Base-by-base conservation (phyloP, 2,888 invertebrate genomes). In the Noctuana brunneofusca region DNA sequence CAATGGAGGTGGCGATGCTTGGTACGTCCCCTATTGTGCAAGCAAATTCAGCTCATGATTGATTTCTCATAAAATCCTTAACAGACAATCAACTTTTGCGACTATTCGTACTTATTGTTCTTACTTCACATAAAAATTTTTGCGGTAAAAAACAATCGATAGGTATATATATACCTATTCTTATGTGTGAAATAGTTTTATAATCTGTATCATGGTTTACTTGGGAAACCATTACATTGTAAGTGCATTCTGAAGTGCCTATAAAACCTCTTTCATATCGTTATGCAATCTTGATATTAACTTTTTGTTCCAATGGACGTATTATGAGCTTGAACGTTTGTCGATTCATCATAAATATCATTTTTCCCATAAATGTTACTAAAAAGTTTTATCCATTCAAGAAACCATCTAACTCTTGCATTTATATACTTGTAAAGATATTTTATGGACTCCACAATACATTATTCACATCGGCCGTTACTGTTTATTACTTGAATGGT, bases 391-490 rank as follows among this genome's bases (percentile, higher is more conserved):
- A 24, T 18, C 18, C 38, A 62, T 62, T 62, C 55, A 62, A 62
- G 27, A 56, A 56, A 56, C 55, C 22, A 56, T 62, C 62, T 62
- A 50, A 62, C 56, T 50, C 49, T 54, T 49, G 20, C 55, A 49
- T 62, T 62, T 62, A 56, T 62, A 56, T 41, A 41, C 55, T 38
- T 41, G 62, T 62, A 56, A 16, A 32, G 55, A 41, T 62, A 62
- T 50, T 62, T 62, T 56, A 62, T 62, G 50, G 62, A 55, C 30
- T 41, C 62, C 48, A 18, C 55, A 8, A 62, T 62, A 62, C 62
- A 62, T 62, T 62, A 62, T 62, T 62, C 62, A 62, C 55, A 62
- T 62, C 56, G 62, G 11, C 50, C 14, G 55, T 55, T 52, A 50
- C 62, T 62, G 55, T 62, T 62, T 62, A 62, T 62, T 62, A 27